Evolutionary conservation across 2,797 vertebrate genomes (phyloP).

Genomic region (Leptodactylus fallax): DNA sequence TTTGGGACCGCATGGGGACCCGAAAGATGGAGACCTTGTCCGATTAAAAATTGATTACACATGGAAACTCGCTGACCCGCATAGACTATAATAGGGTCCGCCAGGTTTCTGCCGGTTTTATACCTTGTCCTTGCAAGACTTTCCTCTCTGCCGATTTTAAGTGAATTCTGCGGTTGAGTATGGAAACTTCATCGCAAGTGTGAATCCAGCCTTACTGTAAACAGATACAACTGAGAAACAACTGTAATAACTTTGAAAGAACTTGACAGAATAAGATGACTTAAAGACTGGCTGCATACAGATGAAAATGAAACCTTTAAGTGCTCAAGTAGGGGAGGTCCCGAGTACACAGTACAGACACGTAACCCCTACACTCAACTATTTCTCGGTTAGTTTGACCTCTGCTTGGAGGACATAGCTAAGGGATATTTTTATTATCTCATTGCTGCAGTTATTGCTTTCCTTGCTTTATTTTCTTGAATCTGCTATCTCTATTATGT

Average conservation of each 20-base stretch:
- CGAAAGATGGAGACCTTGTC: too few relatives aligned
- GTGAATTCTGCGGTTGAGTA: too few relatives aligned
- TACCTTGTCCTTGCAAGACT: too few relatives aligned
- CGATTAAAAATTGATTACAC: too few relatives aligned
- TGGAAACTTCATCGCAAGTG: too few relatives aligned
- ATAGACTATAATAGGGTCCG: too few relatives aligned
- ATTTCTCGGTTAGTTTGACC: conserved; percentile 58
- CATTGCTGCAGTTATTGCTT: background rate
- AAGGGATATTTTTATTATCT: conserved; percentile 15
- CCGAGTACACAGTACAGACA: background rate
- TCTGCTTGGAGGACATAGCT: conserved; percentile 50
- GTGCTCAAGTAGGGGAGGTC: background rate
- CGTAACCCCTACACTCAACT: conserved; percentile 21
- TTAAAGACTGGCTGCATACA: background rate
- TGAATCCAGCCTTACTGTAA: background rate
- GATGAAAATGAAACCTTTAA: background rate
- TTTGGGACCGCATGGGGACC: too few relatives aligned
- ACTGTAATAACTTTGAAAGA: background rate
- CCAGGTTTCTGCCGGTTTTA: too few relatives aligned
- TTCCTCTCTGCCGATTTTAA: too few relatives aligned
- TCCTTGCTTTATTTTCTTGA: background rate
- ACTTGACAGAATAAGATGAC: background rate
- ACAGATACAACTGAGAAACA: background rate
- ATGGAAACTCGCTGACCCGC: too few relatives aligned
- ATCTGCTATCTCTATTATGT: background rate